A percentile compares a stretch with the other conserved stretches of the same genome.
Conservation (phyloP, 2,113 vertebrate genomes). For the Gavia stellata region DNA sequence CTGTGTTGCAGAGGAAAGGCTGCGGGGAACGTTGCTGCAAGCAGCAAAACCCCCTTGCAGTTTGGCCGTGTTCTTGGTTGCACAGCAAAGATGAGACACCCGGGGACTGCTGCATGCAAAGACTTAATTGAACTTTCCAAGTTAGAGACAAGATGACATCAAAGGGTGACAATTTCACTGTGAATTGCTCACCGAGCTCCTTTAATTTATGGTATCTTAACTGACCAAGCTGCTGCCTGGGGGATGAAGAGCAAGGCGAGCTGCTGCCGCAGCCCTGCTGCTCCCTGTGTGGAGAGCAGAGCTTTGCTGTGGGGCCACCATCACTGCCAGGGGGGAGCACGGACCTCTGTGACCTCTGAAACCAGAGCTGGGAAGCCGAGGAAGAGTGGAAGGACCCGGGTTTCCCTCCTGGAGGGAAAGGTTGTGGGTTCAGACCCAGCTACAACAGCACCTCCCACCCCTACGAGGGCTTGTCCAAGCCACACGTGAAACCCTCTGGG, state of each 20-base stretch:
- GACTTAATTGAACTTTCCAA: background rate
- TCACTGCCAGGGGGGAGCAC: rapidly evolving
- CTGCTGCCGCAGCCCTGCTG: background rate
- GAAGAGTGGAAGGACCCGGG: background rate
- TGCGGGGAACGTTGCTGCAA: background rate
- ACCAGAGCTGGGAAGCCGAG: background rate
- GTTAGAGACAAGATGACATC: background rate
- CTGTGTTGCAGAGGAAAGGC: background rate
- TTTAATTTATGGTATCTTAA: background rate
- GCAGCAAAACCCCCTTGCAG: background rate
- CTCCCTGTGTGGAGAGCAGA: background rate
- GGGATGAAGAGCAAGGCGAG: background rate
- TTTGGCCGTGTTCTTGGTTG: background rate
- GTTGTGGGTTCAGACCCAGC: background rate
- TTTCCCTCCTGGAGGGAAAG: background rate
- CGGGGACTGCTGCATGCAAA: background rate
- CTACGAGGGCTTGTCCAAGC: background rate
- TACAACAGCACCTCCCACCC: background rate
- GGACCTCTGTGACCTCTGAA: background rate
- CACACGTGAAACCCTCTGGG: background rate
- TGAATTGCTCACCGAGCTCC: background rate
- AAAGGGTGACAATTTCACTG: background rate
- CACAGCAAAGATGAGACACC: background rate
- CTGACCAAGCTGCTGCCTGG: background rate
- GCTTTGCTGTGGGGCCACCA: background rate